These are phyloP conservation scores for Oncorhynchus clarkii DNA, from an alignment of 2,113 vertebrate genomes.

Conservation along the genomic window DNA sequence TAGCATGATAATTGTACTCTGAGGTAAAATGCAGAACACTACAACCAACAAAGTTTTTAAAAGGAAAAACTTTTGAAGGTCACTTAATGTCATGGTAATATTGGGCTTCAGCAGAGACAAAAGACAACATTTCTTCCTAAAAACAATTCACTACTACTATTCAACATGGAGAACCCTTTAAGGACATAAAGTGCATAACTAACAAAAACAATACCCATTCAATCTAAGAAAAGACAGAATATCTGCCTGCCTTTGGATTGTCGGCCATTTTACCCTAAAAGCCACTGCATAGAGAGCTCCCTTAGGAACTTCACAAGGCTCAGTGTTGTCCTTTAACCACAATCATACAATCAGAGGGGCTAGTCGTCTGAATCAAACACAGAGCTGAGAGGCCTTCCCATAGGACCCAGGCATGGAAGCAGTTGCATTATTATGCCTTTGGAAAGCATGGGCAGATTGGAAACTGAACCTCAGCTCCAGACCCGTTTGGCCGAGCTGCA, in stretches of 20 bases:
- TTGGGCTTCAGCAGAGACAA: not conserved
- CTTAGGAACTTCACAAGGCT: not conserved
- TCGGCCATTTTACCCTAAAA: constrained; percentile 13
- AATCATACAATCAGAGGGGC: constrained; percentile 56
- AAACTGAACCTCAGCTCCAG: constrained; percentile 39
- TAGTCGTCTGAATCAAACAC: constrained; percentile 59
- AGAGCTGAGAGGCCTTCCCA: constrained; percentile 45
- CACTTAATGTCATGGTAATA: not conserved
- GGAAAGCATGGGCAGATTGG: constrained; percentile 30
- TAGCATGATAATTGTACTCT: constrained; percentile 26
- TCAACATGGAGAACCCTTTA: not conserved
- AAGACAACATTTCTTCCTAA: not conserved
- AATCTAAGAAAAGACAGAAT: not conserved
- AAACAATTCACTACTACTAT: not conserved
- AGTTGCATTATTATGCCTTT: constrained; percentile 55
- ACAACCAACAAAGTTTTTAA: not conserved
- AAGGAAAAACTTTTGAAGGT: not conserved
- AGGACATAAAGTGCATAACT: not conserved
- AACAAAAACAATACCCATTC: not conserved
- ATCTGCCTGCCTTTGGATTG: constrained; percentile 3
- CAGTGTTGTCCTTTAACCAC: constrained; percentile 40
- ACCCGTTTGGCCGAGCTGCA: not conserved
- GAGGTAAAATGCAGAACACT: constrained; percentile 6
- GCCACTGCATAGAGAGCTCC: constrained; percentile 26
- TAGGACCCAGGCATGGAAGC: constrained; percentile 50